Evolutionary conservation across 2,113 vertebrate species (phyloP).

Genomic region (Suricata suricatta): DNA sequence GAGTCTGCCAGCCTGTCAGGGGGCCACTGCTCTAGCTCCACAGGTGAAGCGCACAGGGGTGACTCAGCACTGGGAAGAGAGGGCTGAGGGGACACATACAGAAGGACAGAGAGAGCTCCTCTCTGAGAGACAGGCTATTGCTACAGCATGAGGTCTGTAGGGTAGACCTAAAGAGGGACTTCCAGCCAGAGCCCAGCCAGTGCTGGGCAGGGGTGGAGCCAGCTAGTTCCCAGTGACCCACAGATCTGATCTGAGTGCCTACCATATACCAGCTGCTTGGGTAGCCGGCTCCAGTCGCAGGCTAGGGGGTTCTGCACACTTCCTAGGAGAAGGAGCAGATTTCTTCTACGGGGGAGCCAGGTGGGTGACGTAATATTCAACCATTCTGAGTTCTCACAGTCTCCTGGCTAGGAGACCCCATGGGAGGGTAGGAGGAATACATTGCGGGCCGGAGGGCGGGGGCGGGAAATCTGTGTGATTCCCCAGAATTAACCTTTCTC

Average conservation of each 20-base stretch:
- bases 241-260: background rate
- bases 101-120: slow-evolving; percentile 28
- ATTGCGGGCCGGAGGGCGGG: accelerated
- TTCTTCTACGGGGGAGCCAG: background rate
- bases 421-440: background rate
- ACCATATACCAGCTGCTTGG: background rate
- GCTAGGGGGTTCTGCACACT: background rate
- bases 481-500: slow-evolving; percentile 50
- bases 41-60: slow-evolving; percentile 54
- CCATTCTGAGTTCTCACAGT: background rate
- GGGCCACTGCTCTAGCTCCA: slow-evolving; percentile 34
- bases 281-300: background rate
- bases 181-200: background rate
- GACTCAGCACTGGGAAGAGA: slow-evolving; percentile 43
- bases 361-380: background rate
- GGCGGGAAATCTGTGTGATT: accelerated
- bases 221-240: background rate
- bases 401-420: background rate
- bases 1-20: slow-evolving; percentile 31
- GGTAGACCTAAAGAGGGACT: slow-evolving; percentile 52
- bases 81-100: background rate
- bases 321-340: background rate
- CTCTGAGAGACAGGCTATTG: background rate
- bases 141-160: slow-evolving; percentile 46
- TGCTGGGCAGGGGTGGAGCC: background rate